These are phyloP conservation scores for Lepeophtheirus nordmannii DNA, from an alignment of 2,888 invertebrate genomes.

Conservation along the genomic window DNA sequence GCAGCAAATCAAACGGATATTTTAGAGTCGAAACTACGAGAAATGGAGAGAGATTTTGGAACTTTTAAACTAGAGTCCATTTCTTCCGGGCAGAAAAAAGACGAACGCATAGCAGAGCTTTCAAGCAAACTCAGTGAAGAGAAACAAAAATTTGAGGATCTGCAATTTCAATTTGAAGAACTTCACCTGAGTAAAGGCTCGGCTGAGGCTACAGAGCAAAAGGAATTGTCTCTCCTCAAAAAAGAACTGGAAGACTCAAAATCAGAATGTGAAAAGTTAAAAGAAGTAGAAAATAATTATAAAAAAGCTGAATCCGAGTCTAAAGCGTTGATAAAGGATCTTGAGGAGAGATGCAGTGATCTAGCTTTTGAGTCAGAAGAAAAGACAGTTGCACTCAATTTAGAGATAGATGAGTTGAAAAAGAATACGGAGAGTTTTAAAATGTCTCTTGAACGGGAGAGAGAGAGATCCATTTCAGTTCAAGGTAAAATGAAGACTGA, in stretches of 20 bases:
- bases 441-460: background rate
- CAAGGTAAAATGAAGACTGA: conserved; percentile 1
- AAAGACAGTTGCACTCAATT: conserved; percentile 35
- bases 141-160: conserved; percentile 64
- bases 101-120: conserved; percentile 10
- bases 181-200: background rate
- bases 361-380: conserved; percentile 50
- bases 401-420: conserved; percentile 40
- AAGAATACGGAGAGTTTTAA: conserved; percentile 40
- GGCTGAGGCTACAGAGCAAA: conserved; percentile 33
- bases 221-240: conserved; percentile 40
- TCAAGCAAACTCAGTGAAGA: conserved; percentile 49
- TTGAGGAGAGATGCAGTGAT: conserved; percentile 31
- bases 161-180: conserved; percentile 77
- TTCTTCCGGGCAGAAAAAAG: background rate
- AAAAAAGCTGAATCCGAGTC: conserved; percentile 6
- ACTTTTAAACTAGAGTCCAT: conserved; percentile 23
- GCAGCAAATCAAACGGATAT: conserved; percentile 64
- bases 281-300: background rate
- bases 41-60: conserved; percentile 50
- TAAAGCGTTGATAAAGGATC: background rate
- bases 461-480: background rate
- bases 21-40: conserved; percentile 48
- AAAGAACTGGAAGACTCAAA: background rate
- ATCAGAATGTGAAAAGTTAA: background rate